A percentile compares a stretch with the other conserved stretches of the same genome.
Conservation (phyloP, 2,113 vertebrate genomes). For the Ovibos moschatus region DNA sequence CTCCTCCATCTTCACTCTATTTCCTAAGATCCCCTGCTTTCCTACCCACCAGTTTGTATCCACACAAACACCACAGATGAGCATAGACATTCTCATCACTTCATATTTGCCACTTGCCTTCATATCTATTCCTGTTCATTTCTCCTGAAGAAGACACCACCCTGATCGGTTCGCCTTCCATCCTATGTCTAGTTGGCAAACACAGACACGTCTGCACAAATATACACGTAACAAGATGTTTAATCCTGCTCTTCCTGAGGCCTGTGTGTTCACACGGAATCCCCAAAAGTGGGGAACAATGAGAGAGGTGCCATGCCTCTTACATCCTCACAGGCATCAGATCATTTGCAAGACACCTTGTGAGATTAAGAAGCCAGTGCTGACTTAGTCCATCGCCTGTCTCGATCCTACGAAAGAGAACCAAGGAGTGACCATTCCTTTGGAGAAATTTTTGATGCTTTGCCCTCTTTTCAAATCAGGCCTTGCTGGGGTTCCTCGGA, state of each 20-base stretch:
- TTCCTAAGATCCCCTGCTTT: neutral
- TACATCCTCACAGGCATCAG: neutral
- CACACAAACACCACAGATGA: neutral
- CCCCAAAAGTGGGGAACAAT: neutral
- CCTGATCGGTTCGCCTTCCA: neutral
- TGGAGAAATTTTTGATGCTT: neutral
- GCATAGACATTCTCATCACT: neutral
- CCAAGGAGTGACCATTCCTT: neutral
- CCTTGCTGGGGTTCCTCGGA: neutral
- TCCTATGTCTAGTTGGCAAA: neutral
- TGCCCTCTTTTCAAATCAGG: neutral
- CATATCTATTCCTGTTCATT: neutral
- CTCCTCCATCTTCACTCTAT: neutral
- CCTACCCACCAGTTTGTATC: neutral
- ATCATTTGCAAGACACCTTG: neutral
- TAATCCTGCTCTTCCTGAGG: neutral
- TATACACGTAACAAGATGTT: fast-evolving
- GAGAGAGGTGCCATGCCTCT: neutral
- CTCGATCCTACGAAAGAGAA: neutral
- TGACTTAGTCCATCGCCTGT: neutral
- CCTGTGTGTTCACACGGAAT: neutral
- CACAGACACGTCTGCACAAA: neutral
- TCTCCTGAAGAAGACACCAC: neutral
- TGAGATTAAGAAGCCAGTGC: neutral
- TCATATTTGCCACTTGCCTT: neutral